These are phyloP conservation scores for Corapipo altera DNA, from an alignment of 2,113 vertebrate genomes.

Conservation along the genomic window DNA sequence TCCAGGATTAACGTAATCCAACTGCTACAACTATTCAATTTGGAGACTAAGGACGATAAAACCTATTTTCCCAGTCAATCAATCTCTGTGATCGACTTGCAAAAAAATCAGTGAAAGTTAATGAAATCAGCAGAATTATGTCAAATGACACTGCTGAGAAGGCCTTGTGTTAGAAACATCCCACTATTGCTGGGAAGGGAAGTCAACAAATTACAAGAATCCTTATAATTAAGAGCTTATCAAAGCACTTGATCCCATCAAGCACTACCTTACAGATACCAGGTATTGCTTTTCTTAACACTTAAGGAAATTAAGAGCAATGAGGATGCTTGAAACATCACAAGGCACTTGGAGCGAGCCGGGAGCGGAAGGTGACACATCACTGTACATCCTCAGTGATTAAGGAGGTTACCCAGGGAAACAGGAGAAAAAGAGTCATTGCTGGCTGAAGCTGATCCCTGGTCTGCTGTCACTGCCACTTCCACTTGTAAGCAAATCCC, in stretches of 20 bases:
- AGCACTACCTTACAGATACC: constrained; percentile 10
- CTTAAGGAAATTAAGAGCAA: constrained; percentile 51
- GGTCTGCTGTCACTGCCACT: neutral
- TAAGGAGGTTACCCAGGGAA: constrained; percentile 9
- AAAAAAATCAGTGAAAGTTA: neutral
- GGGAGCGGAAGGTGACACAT: constrained; percentile 4
- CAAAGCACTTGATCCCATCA: constrained; percentile 47
- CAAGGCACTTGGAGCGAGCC: neutral
- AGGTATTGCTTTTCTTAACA: constrained; percentile 40
- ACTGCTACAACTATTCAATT: constrained; percentile 12
- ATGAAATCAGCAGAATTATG: constrained; percentile 24
- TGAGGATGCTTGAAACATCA: constrained; percentile 31
- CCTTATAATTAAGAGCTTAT: constrained; percentile 26
- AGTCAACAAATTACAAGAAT: constrained; percentile 36
- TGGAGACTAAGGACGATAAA: constrained; percentile 26
- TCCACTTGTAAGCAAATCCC: neutral
- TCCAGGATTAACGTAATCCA: constrained; percentile 41
- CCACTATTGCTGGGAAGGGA: neutral
- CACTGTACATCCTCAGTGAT: neutral
- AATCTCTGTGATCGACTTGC: neutral
- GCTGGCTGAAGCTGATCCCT: neutral
- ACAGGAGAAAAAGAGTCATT: neutral
- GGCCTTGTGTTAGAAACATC: neutral
- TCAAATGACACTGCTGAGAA: neutral
- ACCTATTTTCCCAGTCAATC: constrained; percentile 40